Percentiles rank a stretch among this genome's conserved stretches.
Conservation (phyloP, 2,113 vertebrate genomes). For the Coptodon bakossiorum region DNA sequence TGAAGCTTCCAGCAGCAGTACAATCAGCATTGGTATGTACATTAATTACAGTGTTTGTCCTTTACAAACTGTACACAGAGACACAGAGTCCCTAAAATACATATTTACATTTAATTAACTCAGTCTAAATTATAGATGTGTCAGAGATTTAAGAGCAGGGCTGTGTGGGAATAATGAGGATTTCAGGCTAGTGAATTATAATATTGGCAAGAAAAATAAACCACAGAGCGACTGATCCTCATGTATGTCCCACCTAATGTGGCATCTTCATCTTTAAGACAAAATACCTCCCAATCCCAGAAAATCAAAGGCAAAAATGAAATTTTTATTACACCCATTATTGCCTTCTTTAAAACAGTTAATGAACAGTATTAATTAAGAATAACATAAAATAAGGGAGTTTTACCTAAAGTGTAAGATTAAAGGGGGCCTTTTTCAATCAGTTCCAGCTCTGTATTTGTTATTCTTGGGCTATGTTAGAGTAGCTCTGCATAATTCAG, state of each 20-base stretch:
- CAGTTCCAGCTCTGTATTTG: not conserved
- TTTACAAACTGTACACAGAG: conserved; percentile 39
- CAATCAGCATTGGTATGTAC: not conserved
- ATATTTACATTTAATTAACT: not conserved
- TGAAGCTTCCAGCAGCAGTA: not conserved
- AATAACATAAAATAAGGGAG: not conserved
- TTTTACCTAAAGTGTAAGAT: not conserved
- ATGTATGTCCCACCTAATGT: not conserved
- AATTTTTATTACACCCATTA: not conserved
- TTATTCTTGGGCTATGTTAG: not conserved
- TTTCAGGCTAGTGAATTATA: not conserved
- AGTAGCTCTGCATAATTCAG: not conserved
- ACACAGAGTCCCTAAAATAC: not conserved
- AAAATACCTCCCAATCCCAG: fast-evolving
- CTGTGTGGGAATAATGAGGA: not conserved
- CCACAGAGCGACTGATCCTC: not conserved
- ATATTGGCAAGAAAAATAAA: not conserved
- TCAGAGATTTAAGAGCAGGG: not conserved
- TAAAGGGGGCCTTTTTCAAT: not conserved
- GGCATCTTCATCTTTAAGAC: not conserved
- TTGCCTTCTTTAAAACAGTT: not conserved
- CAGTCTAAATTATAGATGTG: not conserved
- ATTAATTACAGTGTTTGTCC: not conserved
- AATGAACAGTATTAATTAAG: not conserved
- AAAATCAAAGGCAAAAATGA: not conserved